Percentiles rank a stretch among this genome's conserved stretches.
These are phyloP conservation scores for Drosophila navojoa DNA, from an alignment of 1,140 invertebrate genomes.

Conservation along the genomic window DNA sequence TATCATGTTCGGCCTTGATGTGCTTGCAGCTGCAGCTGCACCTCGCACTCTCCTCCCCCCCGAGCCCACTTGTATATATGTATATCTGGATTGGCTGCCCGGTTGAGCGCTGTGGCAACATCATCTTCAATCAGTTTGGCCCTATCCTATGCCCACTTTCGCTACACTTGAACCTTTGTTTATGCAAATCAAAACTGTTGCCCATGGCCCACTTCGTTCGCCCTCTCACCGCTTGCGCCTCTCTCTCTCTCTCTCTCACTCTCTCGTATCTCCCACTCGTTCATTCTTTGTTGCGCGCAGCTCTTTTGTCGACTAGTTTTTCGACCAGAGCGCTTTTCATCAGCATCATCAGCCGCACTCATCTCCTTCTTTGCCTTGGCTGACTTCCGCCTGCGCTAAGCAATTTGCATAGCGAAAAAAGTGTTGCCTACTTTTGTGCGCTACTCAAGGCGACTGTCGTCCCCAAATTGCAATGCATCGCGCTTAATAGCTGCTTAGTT, in stretches of 20 bases:
- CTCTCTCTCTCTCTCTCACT: no score
- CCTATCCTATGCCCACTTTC: slow-evolving; percentile 64
- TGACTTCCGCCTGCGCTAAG: slow-evolving; percentile 59
- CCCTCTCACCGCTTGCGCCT: not conserved
- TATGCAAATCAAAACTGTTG: slow-evolving; percentile 81
- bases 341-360: slow-evolving; percentile 24
- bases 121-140: slow-evolving; percentile 70
- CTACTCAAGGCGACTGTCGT: slow-evolving; percentile 62
- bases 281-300: slow-evolving; percentile 18
- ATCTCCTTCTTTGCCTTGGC: slow-evolving; percentile 58
- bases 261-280: no score
- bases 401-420: slow-evolving; percentile 29
- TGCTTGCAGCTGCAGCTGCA: slow-evolving; percentile 2
- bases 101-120: slow-evolving; percentile 25
- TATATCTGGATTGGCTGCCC: slow-evolving; percentile 5
- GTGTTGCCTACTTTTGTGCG: slow-evolving; percentile 55
- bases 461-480: slow-evolving; percentile 67
- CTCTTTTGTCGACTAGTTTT: slow-evolving; percentile 11
- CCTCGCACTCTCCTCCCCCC: slow-evolving; percentile 2
- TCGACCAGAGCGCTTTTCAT: slow-evolving; percentile 39
- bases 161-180: slow-evolving; percentile 78
- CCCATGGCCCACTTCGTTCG: slow-evolving; percentile 66
- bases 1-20: slow-evolving; percentile 60
- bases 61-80: not conserved
- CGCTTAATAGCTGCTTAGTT: slow-evolving; percentile 71